Evolutionary conservation across 2,797 vertebrate species (phyloP).

Genomic region (Leptodactylus fallax): DNA sequence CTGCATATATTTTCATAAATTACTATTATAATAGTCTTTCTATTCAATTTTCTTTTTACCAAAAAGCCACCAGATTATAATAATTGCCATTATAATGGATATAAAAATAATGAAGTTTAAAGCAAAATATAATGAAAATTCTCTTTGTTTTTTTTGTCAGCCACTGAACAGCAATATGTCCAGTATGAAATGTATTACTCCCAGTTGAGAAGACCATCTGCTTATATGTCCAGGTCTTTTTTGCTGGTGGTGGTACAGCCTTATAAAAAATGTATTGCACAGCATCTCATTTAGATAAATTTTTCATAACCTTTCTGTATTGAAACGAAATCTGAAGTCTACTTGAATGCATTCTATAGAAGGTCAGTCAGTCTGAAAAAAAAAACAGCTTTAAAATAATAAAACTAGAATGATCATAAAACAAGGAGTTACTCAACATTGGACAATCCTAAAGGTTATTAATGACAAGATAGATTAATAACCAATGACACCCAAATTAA

Average conservation of each 20-base stretch:
- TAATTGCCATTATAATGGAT: not conserved
- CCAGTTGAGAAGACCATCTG: conserved; percentile 44
- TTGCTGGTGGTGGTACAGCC: not conserved
- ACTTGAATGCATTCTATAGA: not conserved
- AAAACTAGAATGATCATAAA: too few relatives aligned
- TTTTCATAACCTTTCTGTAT: conserved; percentile 39
- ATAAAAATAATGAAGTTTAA: too few relatives aligned
- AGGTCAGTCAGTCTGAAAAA: not conserved
- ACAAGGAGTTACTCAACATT: too few relatives aligned
- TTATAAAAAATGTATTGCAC: conserved; percentile 47
- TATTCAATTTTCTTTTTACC: not conserved
- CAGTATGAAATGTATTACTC: conserved; percentile 12
- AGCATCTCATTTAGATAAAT: conserved; percentile 20
- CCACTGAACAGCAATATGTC: not conserved
- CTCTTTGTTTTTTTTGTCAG: not conserved
- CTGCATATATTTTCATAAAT: too few relatives aligned
- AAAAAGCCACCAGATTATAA: not conserved
- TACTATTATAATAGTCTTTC: not conserved
- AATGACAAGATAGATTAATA: too few relatives aligned
- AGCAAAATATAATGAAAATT: not conserved
- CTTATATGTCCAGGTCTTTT: conserved; percentile 28
- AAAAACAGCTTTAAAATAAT: not conserved
- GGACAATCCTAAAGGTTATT: too few relatives aligned
- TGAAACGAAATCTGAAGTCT: conserved; percentile 8
- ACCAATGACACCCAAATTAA: too few relatives aligned